A percentile compares a stretch with the other conserved stretches of the same genome.
phyloP scores from a whole-genome alignment of 1,140 invertebrate species.

The Magallana angulata region DNA sequence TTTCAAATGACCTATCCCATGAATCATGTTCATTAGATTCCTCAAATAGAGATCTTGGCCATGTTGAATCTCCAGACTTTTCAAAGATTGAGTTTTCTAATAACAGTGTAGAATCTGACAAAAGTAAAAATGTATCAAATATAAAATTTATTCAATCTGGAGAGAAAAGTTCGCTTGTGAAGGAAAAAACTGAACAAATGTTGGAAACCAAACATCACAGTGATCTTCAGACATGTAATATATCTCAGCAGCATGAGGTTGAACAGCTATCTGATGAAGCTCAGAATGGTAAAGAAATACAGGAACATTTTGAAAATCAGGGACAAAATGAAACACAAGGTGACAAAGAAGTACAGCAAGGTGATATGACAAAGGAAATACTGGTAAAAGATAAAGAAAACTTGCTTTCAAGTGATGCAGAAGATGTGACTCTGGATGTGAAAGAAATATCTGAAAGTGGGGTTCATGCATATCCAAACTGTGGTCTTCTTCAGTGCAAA shows the following conservation, averaged over 20 bases:
- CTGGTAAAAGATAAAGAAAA: conserved; percentile 25
- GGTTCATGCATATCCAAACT: background rate
- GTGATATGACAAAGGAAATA: background rate
- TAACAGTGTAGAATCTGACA: background rate
- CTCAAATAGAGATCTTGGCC: background rate
- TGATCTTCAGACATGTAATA: background rate
- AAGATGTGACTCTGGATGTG: conserved; percentile 3
- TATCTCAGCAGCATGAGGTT: background rate
- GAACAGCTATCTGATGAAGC: background rate
- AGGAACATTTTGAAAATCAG: background rate
- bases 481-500: conserved; percentile 38
- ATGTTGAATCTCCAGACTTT: background rate
- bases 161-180: background rate
- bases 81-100: background rate
- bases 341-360: background rate
- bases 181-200: background rate
- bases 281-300: background rate
- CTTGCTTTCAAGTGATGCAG: background rate
- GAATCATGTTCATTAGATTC: background rate
- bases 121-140: background rate
- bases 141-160: background rate
- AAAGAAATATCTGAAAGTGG: conserved; percentile 27
- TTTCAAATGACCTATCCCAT: background rate
- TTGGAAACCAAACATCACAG: background rate
- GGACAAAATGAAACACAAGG: background rate